Evolutionary conservation across 2,888 invertebrate genomes (phyloP).

Genomic region (Frankliniella fusca): DNA sequence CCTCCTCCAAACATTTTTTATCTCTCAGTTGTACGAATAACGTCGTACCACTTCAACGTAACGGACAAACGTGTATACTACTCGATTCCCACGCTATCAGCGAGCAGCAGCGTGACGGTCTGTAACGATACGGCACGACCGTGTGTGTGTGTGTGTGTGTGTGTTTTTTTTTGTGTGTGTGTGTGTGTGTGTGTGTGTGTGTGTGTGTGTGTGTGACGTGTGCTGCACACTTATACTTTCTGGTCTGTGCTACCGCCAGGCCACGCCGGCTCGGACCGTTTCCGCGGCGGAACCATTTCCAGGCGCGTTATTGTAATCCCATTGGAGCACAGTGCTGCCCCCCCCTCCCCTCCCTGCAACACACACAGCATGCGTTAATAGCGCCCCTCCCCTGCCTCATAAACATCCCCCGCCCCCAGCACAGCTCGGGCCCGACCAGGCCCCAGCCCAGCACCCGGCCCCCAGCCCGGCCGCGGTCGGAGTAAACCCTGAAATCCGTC

Average conservation of each 20-base stretch:
- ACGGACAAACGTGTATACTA: too few species aligned
- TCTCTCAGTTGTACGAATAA: too few species aligned
- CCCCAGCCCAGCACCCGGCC: not conserved
- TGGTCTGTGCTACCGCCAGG: not conserved
- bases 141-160: not conserved
- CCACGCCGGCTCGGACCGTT: not conserved
- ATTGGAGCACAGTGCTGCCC: not conserved
- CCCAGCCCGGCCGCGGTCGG: not conserved
- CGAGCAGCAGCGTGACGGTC: too few species aligned
- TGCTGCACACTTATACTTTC: too few species aligned
- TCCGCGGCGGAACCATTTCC: conserved; percentile 8
- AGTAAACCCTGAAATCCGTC: conserved; percentile 18
- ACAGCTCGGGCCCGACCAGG: not conserved
- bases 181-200: not conserved
- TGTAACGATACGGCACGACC: too few species aligned
- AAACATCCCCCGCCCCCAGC: not conserved
- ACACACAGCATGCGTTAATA: conserved; percentile 24
- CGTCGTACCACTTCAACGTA: too few species aligned
- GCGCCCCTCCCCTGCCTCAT: conserved; percentile 12
- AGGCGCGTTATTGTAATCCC: conserved; percentile 26
- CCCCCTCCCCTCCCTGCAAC: too few species aligned
- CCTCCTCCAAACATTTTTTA: too few species aligned
- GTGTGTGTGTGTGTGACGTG: not conserved
- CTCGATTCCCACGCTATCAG: too few species aligned
- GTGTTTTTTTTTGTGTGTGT: not conserved